Conservation (phyloP, 1,140 invertebrate species). For the Maconellicoccus hirsutus region DNA sequence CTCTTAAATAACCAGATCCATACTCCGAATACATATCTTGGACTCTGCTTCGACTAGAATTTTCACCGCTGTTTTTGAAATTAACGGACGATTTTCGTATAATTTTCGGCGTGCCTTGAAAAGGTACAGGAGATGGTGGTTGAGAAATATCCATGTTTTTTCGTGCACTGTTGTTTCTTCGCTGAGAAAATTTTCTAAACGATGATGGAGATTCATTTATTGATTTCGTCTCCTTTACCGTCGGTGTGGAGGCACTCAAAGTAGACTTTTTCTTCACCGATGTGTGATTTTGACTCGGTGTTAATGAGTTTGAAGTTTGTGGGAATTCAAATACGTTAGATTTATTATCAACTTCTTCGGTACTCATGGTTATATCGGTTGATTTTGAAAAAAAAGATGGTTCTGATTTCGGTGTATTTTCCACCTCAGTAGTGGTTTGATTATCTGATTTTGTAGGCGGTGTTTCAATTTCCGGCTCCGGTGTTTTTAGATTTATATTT, state of each 20-base stretch:
- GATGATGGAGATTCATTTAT: constrained; percentile 21
- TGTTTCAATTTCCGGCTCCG: constrained; percentile 3
- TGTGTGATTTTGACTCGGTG: not conserved
- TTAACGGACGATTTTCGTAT: constrained; percentile 27
- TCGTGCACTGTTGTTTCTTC: constrained; percentile 4
- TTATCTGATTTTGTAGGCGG: not conserved
- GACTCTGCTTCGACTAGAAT: not conserved
- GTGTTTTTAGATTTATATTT: constrained; percentile 28
- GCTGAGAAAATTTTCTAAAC: constrained; percentile 12
- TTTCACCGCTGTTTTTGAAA: constrained; percentile 24
- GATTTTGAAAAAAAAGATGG: constrained; percentile 5
- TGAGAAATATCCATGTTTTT: constrained; percentile 25
- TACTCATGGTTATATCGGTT: not conserved
- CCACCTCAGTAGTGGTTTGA: constrained; percentile 8
- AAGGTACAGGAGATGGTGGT: constrained; percentile 28
- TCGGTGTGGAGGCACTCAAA: not conserved
- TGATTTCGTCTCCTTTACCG: not conserved
- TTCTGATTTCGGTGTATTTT: not conserved
- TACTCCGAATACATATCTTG: not conserved
- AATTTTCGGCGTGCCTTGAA: constrained; percentile 31
- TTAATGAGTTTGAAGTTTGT: not conserved
- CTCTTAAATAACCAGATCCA: constrained; percentile 16
- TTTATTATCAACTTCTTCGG: not conserved
- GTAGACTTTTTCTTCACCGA: not conserved
- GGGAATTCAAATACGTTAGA: constrained; percentile 7